Conservation (phyloP, 2,888 invertebrate species). For the Hirtodrosophila confusa region DNA sequence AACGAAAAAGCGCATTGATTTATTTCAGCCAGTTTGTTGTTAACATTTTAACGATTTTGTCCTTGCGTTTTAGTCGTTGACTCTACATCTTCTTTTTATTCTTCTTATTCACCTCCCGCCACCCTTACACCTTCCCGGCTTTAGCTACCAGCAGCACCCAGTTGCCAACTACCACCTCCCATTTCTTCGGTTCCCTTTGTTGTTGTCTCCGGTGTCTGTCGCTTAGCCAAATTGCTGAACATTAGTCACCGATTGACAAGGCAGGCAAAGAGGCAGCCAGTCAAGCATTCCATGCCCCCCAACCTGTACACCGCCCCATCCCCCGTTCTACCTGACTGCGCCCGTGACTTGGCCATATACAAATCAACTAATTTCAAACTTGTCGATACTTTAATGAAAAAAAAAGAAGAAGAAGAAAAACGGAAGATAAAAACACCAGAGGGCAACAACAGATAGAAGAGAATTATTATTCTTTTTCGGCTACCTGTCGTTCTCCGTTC, state of each 20-base stretch:
- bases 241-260: constrained; percentile 80
- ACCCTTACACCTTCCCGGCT: no score
- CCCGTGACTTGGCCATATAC: constrained; percentile 45
- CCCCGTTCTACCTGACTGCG: constrained; percentile 43
- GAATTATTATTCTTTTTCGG: constrained; percentile 26
- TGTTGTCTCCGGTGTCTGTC: constrained; percentile 73
- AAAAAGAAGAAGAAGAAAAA: constrained; percentile 19
- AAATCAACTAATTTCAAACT: constrained; percentile 75
- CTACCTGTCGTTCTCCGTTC: constrained; percentile 11
- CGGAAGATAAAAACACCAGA: constrained; percentile 13
- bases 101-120: neutral
- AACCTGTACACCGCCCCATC: neutral
- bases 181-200: constrained; percentile 22
- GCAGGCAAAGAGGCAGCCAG: constrained; percentile 45
- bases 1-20: constrained; percentile 75
- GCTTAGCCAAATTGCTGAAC: constrained; percentile 79
- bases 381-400: constrained; percentile 69
- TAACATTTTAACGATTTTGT: constrained; percentile 81
- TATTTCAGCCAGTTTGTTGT: constrained; percentile 78
- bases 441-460: constrained; percentile 16
- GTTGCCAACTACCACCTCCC: neutral
- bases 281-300: constrained; percentile 53
- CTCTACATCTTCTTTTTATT: constrained; percentile 17
- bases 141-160: no score
- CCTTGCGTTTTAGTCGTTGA: constrained; percentile 69